These are phyloP conservation scores for Carettochelys insculpta DNA, from an alignment of 2,113 vertebrate genomes.

Conservation along the genomic window DNA sequence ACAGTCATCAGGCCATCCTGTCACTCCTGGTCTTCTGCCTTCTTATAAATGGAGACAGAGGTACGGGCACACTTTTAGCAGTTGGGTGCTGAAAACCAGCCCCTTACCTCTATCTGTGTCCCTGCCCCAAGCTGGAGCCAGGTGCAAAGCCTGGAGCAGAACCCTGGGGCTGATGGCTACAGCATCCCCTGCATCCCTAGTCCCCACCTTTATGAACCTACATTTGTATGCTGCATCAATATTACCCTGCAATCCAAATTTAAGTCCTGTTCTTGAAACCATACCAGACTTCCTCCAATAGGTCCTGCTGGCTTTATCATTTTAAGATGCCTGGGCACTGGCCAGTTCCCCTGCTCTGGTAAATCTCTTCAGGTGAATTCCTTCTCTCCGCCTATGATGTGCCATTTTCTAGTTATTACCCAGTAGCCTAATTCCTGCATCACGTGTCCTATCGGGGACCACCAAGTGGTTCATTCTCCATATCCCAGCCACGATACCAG, in stretches of 20 bases:
- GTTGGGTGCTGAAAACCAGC: too few relatives aligned
- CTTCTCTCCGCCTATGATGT: not conserved
- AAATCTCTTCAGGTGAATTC: conserved; percentile 5
- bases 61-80: too few relatives aligned
- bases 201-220: not conserved
- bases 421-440: not conserved
- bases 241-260: not conserved
- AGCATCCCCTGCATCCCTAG: too few relatives aligned
- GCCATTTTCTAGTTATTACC: not conserved
- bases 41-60: not conserved
- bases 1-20: conserved; percentile 35
- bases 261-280: conserved; percentile 15
- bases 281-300: conserved; percentile 1
- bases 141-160: too few relatives aligned
- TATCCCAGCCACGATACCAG: not conserved
- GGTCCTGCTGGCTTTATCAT: not conserved
- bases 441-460: conserved; percentile 8
- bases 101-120: too few relatives aligned
- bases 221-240: not conserved
- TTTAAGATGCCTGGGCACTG: not conserved
- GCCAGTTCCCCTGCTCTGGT: conserved; percentile 9
- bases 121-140: too few relatives aligned
- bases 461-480: not conserved
- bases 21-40: conserved; percentile 48
- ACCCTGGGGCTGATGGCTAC: too few relatives aligned